Evolutionary conservation across 2,888 invertebrate species (phyloP).

Genomic region (Andrena trimmerana): DNA sequence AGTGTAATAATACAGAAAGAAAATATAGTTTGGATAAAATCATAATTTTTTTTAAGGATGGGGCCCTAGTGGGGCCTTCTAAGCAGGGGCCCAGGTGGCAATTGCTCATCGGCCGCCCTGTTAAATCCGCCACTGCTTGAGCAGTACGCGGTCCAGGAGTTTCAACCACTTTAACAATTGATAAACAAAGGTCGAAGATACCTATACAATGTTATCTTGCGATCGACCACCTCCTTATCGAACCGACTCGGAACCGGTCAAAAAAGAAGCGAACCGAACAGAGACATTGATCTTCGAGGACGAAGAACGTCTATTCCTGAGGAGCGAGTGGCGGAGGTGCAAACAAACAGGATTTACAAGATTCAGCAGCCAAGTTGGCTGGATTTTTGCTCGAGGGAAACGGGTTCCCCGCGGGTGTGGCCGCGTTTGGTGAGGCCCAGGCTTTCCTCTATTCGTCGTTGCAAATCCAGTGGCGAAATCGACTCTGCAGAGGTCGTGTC

Average conservation of each 20-base stretch:
- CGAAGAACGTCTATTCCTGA: background rate
- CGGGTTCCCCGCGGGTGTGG: slow-evolving; percentile 39
- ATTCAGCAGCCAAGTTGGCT: slow-evolving; percentile 11
- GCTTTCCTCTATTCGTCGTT: slow-evolving; percentile 43
- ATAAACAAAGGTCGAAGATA: too few relatives aligned
- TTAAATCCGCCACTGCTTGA: too few relatives aligned
- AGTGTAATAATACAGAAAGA: too few relatives aligned
- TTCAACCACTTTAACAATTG: too few relatives aligned
- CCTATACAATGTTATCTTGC: too few relatives aligned
- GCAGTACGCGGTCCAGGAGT: too few relatives aligned
- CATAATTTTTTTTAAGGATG: too few relatives aligned
- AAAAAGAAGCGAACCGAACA: background rate
- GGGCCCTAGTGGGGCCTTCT: too few relatives aligned
- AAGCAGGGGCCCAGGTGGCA: too few relatives aligned
- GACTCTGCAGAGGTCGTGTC: background rate
- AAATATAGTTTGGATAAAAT: too few relatives aligned
- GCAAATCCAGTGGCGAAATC: slow-evolving; percentile 40
- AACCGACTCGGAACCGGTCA: background rate
- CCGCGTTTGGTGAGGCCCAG: slow-evolving; percentile 38
- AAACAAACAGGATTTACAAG: slow-evolving; percentile 43
- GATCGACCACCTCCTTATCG: background rate
- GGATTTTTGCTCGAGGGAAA: slow-evolving; percentile 55
- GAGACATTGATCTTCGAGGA: slow-evolving; percentile 13
- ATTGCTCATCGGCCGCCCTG: too few relatives aligned
- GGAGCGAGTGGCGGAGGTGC: slow-evolving; percentile 12